Conservation (phyloP, 1,140 invertebrate species). For the Zaprionus capensis region DNA sequence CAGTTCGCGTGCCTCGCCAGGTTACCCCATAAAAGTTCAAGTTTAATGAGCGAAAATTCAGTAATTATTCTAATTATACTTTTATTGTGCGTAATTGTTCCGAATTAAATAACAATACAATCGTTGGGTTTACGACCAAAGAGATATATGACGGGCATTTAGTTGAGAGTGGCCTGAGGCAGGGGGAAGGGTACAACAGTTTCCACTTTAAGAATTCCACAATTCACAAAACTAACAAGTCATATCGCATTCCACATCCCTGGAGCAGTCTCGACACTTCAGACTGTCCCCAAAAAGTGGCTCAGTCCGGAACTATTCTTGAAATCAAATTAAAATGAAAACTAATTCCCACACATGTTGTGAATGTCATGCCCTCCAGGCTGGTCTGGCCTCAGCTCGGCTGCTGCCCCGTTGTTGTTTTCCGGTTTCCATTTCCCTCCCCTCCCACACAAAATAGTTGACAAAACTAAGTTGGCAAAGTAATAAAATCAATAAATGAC, state of each 20-base stretch:
- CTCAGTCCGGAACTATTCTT: constrained; percentile 51
- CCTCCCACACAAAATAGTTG: constrained; percentile 34
- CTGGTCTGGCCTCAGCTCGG: too few relatives aligned
- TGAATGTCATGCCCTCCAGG: constrained; percentile 32
- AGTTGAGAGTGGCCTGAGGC: background rate
- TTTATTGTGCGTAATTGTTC: constrained; percentile 63
- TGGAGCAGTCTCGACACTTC: constrained; percentile 9
- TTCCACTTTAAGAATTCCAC: background rate
- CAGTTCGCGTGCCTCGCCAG: constrained; percentile 50
- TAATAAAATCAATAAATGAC: constrained; percentile 73
- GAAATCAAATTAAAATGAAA: constrained; percentile 67
- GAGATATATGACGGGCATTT: constrained; percentile 48
- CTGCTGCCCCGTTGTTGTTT: constrained; percentile 23
- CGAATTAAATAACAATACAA: constrained; percentile 36
- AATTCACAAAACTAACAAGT: constrained; percentile 26
- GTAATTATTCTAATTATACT: constrained; percentile 65
- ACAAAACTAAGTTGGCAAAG: constrained; percentile 51
- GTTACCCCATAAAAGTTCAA: constrained; percentile 53
- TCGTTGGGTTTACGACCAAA: constrained; percentile 22
- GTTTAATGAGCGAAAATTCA: constrained; percentile 60
- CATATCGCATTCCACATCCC: constrained; percentile 10
- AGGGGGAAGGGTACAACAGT: background rate
- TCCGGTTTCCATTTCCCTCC: constrained; percentile 9
- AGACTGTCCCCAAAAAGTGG: background rate
- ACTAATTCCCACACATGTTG: constrained; percentile 52